Base-by-base conservation (phyloP, 2,797 vertebrate species). In the Melanitta fusca region DNA sequence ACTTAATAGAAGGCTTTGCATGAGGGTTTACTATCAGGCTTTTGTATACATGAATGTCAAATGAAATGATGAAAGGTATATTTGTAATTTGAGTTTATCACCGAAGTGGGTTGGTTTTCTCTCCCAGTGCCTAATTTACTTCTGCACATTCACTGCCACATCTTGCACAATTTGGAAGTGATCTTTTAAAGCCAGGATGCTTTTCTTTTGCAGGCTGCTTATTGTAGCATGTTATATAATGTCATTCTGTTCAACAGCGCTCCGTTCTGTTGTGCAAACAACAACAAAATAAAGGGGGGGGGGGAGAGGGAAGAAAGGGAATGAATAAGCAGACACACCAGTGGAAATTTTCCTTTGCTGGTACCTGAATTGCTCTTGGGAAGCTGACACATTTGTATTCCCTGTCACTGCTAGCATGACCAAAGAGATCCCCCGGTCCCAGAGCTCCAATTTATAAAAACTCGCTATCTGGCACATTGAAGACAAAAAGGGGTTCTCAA, bases 331-430 rank as follows among this genome's bases (percentile, higher is more conserved):
- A 89, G 91, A 47, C 20, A 57, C 11, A 69, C 54, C 38, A 81
- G 73, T 58, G 81, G 80, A 79, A 84, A 73, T 82, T 60, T 80
- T 88, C 56, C 38, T 95, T 72, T 79, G 72, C 85, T 66, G 58
- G 47, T 75, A 57, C 80, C 70, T 8, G 39, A 79, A 61, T 22
- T 74, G 80, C 77, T 96, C 73, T 86, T 36, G 47, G 89, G 77
- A 95, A 77, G 89, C 13, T 6, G 68, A 53, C 68, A 39, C 85
- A 57, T 96, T 86, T 94, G 70, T 97, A 64, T 96, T 89, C n/a
- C 34, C 94, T 93, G 72, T 77, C 80, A 43, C 58, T 77, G 91
- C 83, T 81, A 1, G 68, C 34, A 2, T 32, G 87, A 91, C 92
- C 91, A 93, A 86, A 93, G 85, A 95, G 82, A 66, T 80, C 82